phyloP scores from a whole-genome alignment of 2,113 vertebrate genomes.

The Brachyhypopomus occidentalis region DNA sequence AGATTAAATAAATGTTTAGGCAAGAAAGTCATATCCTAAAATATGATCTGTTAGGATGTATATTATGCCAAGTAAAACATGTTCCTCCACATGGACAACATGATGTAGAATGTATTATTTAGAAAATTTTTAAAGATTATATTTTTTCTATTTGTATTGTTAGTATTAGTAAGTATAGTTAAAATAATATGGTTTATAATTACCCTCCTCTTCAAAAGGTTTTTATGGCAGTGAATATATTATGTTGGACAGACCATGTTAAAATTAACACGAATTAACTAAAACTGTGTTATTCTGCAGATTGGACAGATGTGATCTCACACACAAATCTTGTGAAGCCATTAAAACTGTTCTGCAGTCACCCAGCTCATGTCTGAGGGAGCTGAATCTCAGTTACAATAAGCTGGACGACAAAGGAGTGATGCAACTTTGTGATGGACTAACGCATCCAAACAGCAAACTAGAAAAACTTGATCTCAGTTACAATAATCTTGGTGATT shows the following conservation, averaged over 20 bases:
- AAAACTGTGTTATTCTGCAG: not conserved
- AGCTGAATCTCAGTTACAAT: slow-evolving; percentile 40
- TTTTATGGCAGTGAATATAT: not conserved
- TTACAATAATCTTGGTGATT: slow-evolving; percentile 40
- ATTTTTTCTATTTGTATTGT: no score
- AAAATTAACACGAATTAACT: not conserved
- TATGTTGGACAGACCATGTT: not conserved
- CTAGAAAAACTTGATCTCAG: slow-evolving; percentile 37
- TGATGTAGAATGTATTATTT: no score
- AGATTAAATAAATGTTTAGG: no score
- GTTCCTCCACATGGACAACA: no score
- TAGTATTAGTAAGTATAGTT: no score
- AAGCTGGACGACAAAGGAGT: slow-evolving; percentile 18
- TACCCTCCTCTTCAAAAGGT: no score
- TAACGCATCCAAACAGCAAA: slow-evolving; percentile 31
- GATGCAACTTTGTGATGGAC: slow-evolving; percentile 31
- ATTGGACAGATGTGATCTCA: slow-evolving; percentile 41
- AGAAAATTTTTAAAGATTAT: no score
- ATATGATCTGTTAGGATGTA: no score
- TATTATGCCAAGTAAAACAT: no score
- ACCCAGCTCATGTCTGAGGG: not conserved
- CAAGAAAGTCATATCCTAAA: no score
- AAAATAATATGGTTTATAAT: no score
- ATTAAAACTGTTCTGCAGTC: slow-evolving; percentile 32
- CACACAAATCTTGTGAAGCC: slow-evolving; percentile 29